These are phyloP conservation scores for Austrolebias charrua DNA, from an alignment of 2,797 vertebrate species.

Conservation along the genomic window DNA sequence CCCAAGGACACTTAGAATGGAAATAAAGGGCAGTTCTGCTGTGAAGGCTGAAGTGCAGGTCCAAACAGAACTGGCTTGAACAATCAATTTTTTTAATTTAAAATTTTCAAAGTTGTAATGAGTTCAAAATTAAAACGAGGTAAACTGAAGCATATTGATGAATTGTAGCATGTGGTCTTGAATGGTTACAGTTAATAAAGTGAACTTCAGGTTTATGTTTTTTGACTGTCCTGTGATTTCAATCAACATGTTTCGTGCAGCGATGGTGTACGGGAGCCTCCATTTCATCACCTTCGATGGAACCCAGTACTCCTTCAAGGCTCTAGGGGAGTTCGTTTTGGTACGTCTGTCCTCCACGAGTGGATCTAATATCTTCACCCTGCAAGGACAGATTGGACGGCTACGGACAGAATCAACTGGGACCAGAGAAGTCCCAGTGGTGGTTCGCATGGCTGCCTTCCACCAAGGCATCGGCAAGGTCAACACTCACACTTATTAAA, in stretches of 20 bases:
- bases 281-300: slow-evolving; percentile 85
- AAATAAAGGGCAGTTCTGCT: too few species aligned
- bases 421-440: slow-evolving; percentile 68
- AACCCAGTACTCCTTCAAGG: slow-evolving; percentile 80
- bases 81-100: too few species aligned
- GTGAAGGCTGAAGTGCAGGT: too few species aligned
- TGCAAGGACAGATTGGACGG: slow-evolving; percentile 79
- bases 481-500: background rate
- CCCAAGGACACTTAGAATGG: too few species aligned
- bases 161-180: too few species aligned
- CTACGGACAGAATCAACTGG: slow-evolving; percentile 55
- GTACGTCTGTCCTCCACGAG: slow-evolving; percentile 79
- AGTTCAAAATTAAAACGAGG: too few species aligned
- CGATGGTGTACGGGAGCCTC: slow-evolving; percentile 81
- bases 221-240: too few species aligned
- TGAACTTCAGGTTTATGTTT: too few species aligned
- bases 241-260: slow-evolving; percentile 48
- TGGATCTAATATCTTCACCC: slow-evolving; percentile 85
- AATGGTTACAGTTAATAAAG: too few species aligned
- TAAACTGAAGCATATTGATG: too few species aligned
- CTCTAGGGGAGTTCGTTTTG: slow-evolving; percentile 82
- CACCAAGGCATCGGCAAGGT: slow-evolving; percentile 85
- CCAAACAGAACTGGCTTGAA: too few species aligned
- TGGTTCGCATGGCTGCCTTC: slow-evolving; percentile 82
- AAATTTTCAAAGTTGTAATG: too few species aligned